These are phyloP conservation scores for Nannoperca australis DNA, from an alignment of 2,797 vertebrate species.

Conservation along the genomic window DNA sequence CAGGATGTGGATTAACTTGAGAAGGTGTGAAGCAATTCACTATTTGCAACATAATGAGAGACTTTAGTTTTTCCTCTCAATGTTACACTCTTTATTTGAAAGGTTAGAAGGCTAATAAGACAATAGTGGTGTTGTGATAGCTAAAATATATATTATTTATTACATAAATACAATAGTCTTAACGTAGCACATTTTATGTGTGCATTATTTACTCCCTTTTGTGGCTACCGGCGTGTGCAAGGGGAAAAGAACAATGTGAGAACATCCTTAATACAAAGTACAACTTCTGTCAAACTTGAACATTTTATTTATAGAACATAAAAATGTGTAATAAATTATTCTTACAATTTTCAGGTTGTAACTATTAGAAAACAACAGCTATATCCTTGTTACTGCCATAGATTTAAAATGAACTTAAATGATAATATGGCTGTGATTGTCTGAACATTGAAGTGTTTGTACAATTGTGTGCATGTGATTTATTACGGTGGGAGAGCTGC, in stretches of 20 bases:
- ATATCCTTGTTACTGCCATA: conserved; percentile 44
- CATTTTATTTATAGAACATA: conserved; percentile 67
- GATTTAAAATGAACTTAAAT: conserved; percentile 32
- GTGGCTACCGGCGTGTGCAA: conserved; percentile 75
- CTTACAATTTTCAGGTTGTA: conserved; percentile 61
- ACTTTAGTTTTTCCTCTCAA: conserved; percentile 54
- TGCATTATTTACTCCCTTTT: conserved; percentile 75
- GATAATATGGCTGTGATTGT: conserved; percentile 76
- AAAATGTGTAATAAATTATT: conserved; percentile 84
- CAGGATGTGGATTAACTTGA: conserved; percentile 30
- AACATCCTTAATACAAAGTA: conserved; percentile 64
- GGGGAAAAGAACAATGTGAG: conserved; percentile 50
- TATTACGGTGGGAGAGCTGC: conserved; percentile 13
- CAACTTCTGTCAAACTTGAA: conserved; percentile 62
- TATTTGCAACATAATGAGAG: conserved; percentile 45
- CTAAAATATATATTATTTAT: conserved; percentile 89
- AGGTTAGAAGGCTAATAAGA: conserved; percentile 84
- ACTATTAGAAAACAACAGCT: conserved; percentile 49
- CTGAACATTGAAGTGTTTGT: conserved; percentile 55
- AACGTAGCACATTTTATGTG: conserved; percentile 69
- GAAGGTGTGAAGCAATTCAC: conserved; percentile 45
- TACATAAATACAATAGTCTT: conserved; percentile 85
- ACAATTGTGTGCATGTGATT: conserved; percentile 32
- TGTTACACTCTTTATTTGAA: conserved; percentile 78
- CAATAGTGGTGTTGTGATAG: conserved; percentile 86